A percentile compares a stretch with the other conserved stretches of the same genome.
phyloP scores from a whole-genome alignment of 1,140 invertebrate genomes.

The Caligus rogercresseyi region DNA sequence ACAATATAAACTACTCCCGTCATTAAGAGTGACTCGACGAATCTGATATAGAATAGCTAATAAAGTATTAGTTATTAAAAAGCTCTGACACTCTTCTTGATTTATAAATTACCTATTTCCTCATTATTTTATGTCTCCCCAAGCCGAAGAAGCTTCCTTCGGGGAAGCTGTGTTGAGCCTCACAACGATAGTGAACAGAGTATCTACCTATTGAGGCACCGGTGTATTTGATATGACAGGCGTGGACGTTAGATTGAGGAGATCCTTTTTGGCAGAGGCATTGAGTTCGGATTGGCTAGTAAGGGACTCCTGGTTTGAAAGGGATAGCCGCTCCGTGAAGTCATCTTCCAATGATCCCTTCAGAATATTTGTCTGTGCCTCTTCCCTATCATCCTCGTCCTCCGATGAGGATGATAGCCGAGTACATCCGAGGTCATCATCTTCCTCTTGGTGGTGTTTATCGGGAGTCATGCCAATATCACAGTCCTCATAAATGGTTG shows the following conservation, averaged over 20 bases:
- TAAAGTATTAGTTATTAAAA: slow-evolving; percentile 21
- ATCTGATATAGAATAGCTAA: slow-evolving; percentile 31
- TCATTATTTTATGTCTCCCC: slow-evolving; percentile 23
- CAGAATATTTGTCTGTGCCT: background rate
- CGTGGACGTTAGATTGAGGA: background rate
- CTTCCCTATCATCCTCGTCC: background rate
- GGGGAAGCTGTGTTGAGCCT: slow-evolving; percentile 1
- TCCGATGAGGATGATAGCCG: no score
- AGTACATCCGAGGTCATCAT: background rate
- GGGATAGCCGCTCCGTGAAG: background rate
- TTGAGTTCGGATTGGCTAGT: no score
- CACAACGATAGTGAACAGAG: background rate
- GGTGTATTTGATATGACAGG: slow-evolving; percentile 17
- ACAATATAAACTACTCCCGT: slow-evolving; percentile 31
- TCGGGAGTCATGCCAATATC: background rate
- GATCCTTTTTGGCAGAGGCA: background rate
- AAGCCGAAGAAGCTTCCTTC: slow-evolving; percentile 25
- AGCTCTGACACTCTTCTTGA: slow-evolving; percentile 22
- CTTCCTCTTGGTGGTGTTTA: background rate
- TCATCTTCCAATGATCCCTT: no score
- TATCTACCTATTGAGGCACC: background rate
- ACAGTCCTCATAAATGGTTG: slow-evolving; percentile 18
- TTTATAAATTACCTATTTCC: background rate
- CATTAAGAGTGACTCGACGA: slow-evolving; percentile 29
- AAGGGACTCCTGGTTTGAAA: no score